Evolutionary conservation across 2,113 vertebrate species (phyloP), one percentile per base, ranked within the genome.

Genomic region (Takifugu flavidus): DNA sequence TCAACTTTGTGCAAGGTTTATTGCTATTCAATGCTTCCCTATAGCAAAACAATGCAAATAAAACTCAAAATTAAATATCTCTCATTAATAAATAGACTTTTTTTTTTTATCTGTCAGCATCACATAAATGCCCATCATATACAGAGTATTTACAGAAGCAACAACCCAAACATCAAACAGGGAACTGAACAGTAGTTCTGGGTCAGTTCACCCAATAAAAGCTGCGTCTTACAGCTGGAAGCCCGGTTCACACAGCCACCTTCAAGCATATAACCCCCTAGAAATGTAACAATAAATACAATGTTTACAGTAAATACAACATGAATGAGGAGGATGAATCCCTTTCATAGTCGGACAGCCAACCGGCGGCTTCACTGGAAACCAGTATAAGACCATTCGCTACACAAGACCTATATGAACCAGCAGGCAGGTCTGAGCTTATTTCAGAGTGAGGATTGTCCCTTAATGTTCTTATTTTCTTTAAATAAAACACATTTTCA

Each of bases 1-100:
- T 80, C 69, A 72, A 80, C 68, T 84, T 68, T 81, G 77, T 79
- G 78, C 64, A 84, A 73, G 55, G 55, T 82, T 86, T 83, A 86
- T 88, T 89, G 86, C 84, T 81, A 62, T 77, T 60, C 29, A 73
- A 84, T 69, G 51, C 54, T 51, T 62, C 73, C 58, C 54, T 59
- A 39, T 39, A 61, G 34, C 58, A 75, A 82, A 80, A 78, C 67
- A 74, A 61, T 20, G 53, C 69, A 67, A 75, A 68, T 59, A 53
- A 58, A 82, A 61, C 58, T 25, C 0, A 74, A 46, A 56, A 52
- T 28, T 65, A 60, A 47, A 53, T 60, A 43, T 56, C 34, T 64
- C 34, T 67, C 58, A 0, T 69, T 56, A 77, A 78, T 70, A 77
- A 56, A 78, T 47, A 47, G 45, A 47, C 45, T 47, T 47, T 47